Evolutionary conservation across 2,113 vertebrate genomes (phyloP), one percentile per base, ranked within the genome.

Genomic region (Triplophysa rosa): DNA sequence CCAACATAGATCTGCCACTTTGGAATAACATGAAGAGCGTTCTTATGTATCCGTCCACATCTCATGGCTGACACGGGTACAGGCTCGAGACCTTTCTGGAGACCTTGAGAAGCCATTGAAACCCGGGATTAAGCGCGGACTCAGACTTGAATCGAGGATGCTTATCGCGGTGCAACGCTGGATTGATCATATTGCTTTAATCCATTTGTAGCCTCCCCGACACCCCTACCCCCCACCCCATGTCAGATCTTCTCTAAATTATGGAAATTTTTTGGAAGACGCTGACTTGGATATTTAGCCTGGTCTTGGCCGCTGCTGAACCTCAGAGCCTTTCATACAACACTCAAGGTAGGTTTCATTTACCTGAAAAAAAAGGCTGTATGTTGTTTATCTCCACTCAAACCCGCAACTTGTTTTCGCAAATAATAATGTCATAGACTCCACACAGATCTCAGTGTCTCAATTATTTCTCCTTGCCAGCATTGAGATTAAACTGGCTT

Each of bases 251-350:
- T 89, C 92, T 92, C 92, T 94, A 94, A 98, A 98, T 96, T 94
- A 99, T 99, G 97, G 97, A 99, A 95, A 93, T 96, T 94, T 94
- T 97, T 94, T 98, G 95, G 98, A 99, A 97, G 96, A 96, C 91
- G 92, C 94, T 97, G 94, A 96, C 95, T 91, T 98, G 96, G 97
- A 97, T 96, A 89, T 94, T 98, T 92, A 96, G 94, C 94, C 92
- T 98, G 88, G 92, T 94, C 91, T 94, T 98, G 95, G 95, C 95
- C 88, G 94, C 95, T 89, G 95, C 96, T 47, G 95, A 96, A 90
- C 94, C 96, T 93, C 94, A 94, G 87, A 94, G 90, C 90, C 94
- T 95, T 92, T 95, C 95, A 4, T 96, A 96, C 90, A 94, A 90
- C 93, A 97, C 96, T 92, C 97, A 99, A 98, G 98, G 98, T 98